Percentiles rank a stretch among this genome's conserved stretches.
phyloP scores from a whole-genome alignment of 2,113 vertebrate genomes.

The Gavialis gangeticus region DNA sequence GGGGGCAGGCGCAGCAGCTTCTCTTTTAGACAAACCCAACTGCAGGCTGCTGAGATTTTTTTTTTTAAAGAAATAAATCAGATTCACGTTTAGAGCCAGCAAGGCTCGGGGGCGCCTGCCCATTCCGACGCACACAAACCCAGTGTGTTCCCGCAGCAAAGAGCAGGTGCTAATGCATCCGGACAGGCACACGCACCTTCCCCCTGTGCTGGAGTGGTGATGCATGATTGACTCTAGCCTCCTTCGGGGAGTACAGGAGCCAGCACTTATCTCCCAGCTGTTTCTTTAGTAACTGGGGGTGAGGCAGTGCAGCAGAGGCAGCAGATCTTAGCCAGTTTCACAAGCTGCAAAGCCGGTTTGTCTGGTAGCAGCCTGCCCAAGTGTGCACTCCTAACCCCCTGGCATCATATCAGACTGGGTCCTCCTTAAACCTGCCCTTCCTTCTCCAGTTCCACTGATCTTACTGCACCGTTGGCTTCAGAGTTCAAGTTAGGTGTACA shows the following conservation, averaged over 20 bases:
- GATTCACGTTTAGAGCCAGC: background rate
- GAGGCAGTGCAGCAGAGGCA: background rate
- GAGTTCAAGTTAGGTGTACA: background rate
- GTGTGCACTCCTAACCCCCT: background rate
- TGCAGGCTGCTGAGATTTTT: background rate
- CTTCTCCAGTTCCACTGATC: background rate
- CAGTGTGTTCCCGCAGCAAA: background rate
- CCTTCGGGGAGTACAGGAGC: background rate
- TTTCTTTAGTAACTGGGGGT: background rate
- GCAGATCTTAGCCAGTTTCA: background rate
- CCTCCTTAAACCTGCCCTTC: background rate
- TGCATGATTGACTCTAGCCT: background rate
- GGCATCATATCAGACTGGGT: background rate
- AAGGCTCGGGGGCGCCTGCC: background rate
- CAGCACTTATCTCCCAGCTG: background rate
- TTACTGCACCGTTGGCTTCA: background rate
- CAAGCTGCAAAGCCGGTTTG: background rate
- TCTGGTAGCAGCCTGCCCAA: background rate
- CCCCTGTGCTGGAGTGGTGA: too few species aligned
- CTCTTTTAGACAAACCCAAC: background rate
- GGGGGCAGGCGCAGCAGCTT: fast-evolving
- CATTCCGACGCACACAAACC: background rate
- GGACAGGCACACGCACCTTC: background rate
- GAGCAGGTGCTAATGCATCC: background rate
- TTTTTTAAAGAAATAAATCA: too few species aligned